Percentiles rank a stretch among this genome's conserved stretches.
phyloP scores from a whole-genome alignment of 1,140 invertebrate species.

The Diploscapter pachys region DNA sequence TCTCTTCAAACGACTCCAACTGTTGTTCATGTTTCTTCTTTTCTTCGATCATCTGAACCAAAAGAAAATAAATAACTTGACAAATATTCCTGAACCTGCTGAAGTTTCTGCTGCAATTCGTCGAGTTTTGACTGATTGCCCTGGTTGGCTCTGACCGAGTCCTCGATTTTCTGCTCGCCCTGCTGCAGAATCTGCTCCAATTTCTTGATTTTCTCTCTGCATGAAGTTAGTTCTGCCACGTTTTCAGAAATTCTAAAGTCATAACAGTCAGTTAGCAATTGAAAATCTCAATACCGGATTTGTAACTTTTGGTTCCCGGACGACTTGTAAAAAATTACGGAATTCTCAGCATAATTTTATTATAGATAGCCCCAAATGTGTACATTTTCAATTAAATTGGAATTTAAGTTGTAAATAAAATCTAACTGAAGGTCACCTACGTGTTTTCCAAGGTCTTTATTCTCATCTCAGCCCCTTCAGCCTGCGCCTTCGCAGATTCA shows the following conservation, averaged over 20 bases:
- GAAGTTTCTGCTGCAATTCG: conserved; percentile 1
- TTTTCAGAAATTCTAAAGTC: background rate
- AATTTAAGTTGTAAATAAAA: background rate
- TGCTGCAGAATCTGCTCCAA: background rate
- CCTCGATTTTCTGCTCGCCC: conserved; percentile 1
- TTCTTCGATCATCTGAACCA: conserved; percentile 11
- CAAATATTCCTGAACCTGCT: conserved; percentile 4
- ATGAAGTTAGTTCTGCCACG: background rate
- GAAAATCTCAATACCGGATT: background rate
- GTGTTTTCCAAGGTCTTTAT: background rate
- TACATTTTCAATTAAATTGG: too few species aligned
- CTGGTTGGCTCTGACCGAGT: background rate
- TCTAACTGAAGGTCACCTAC: background rate
- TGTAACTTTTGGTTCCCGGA: background rate
- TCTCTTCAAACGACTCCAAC: conserved; percentile 20
- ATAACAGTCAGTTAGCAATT: background rate
- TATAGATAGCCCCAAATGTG: too few species aligned
- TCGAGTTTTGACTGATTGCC: conserved; percentile 5
- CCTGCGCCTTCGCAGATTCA: background rate
- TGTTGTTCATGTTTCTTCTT: conserved; percentile 8
- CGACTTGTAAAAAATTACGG: too few species aligned
- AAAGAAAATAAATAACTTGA: background rate
- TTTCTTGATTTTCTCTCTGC: background rate
- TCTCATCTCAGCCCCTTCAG: background rate
- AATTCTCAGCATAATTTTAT: too few species aligned